Evolutionary conservation across 2,888 invertebrate species (phyloP).

Genomic region (Mimumesa dahlbomi): DNA sequence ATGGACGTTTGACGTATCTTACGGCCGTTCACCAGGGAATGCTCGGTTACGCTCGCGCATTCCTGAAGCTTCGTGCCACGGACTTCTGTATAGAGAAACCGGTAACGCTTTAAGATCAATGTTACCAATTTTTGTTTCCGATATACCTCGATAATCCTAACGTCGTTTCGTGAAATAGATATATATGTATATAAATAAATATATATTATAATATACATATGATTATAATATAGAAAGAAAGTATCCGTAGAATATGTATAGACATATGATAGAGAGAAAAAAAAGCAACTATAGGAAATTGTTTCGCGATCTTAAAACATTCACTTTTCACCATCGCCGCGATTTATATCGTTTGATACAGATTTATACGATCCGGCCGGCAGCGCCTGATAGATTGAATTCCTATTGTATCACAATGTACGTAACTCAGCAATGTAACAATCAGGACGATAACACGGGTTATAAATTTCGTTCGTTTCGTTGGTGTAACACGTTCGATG

Average conservation of each 20-base stretch:
- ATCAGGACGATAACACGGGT: not conserved
- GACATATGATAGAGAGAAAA: too few species aligned
- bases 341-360: too few species aligned
- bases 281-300: too few species aligned
- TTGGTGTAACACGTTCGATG: not conserved
- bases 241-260: too few species aligned
- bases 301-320: too few species aligned
- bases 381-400: not conserved
- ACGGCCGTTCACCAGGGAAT: constrained; percentile 54
- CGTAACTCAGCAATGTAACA: not conserved
- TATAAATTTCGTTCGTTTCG: not conserved
- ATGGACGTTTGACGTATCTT: constrained; percentile 65
- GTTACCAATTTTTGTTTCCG: too few species aligned
- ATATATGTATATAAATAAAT: not conserved
- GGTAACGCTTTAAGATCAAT: too few species aligned
- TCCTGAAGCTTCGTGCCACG: constrained; percentile 11
- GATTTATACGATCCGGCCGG: not conserved
- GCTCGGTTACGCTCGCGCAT: constrained; percentile 13
- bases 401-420: constrained; percentile 1
- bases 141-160: too few species aligned
- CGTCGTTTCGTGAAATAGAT: not conserved
- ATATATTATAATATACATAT: too few species aligned
- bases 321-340: too few species aligned
- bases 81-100: too few species aligned
- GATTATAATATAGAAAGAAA: too few species aligned